A percentile compares a stretch with the other conserved stretches of the same genome.
These are phyloP conservation scores for Drosophila neocordata DNA, from an alignment of 1,140 invertebrate species.

Conservation along the genomic window DNA sequence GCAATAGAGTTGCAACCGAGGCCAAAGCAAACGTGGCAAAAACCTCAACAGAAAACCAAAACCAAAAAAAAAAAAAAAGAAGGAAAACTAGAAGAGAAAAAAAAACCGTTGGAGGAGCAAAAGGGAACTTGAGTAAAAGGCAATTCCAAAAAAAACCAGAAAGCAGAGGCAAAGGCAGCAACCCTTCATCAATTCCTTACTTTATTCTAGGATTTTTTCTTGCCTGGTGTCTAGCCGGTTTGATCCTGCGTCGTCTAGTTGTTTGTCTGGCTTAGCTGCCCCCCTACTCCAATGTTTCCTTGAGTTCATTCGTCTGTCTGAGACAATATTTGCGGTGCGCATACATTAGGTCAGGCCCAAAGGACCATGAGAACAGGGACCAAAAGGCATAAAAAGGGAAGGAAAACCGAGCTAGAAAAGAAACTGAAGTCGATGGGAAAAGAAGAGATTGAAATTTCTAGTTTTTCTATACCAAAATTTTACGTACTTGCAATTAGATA, in stretches of 20 bases:
- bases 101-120: background rate
- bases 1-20: conserved; percentile 35
- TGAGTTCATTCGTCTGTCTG: conserved; percentile 65
- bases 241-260: conserved; percentile 33
- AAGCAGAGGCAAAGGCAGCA: conserved; percentile 25
- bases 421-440: conserved; percentile 8
- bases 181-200: conserved; percentile 34
- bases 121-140: conserved; percentile 21
- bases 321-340: conserved; percentile 78
- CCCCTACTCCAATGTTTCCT: conserved; percentile 30
- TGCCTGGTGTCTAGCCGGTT: conserved; percentile 35
- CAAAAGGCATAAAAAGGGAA: conserved; percentile 12
- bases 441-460: conserved; percentile 3
- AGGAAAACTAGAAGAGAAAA: background rate
- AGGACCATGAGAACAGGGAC: conserved; percentile 26
- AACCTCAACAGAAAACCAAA: conserved; percentile 33
- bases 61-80: conserved; percentile 21
- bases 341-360: conserved; percentile 61
- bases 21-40: conserved; percentile 6
- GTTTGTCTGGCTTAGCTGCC: conserved; percentile 60
- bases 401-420: conserved; percentile 11
- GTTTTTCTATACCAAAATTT: background rate
- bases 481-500: background rate
- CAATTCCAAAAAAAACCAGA: conserved; percentile 14
- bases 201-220: conserved; percentile 21